Percentiles rank a stretch among this genome's conserved stretches.
Evolutionary conservation across 1,140 invertebrate genomes (phyloP).

Genomic region (Caenorhabditis tropicalis): DNA sequence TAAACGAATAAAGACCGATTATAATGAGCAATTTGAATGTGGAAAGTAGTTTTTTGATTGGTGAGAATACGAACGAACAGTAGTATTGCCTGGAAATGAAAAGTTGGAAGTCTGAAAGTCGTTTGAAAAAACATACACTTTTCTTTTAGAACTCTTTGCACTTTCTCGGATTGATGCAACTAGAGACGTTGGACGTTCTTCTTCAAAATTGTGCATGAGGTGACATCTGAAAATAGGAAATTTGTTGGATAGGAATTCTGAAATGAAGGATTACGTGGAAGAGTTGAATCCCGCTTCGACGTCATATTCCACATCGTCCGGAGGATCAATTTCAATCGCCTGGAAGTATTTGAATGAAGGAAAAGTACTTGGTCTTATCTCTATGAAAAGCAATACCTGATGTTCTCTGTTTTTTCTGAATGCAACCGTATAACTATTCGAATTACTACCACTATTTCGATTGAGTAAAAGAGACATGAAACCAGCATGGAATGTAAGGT

Average conservation of each 20-base stretch:
- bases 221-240: conserved; percentile 12
- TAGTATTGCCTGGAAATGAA: not conserved
- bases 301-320: conserved; percentile 33
- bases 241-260: not conserved
- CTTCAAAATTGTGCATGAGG: conserved; percentile 30
- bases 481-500: conserved; percentile 12
- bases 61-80: not conserved
- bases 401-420: conserved; percentile 1
- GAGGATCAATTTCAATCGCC: conserved; percentile 35
- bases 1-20: conserved; percentile 34
- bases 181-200: conserved; percentile 20
- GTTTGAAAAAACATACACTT: conserved; percentile 12
- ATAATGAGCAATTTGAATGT: conserved; percentile 33
- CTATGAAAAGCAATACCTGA: not conserved
- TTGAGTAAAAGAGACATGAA: conserved; percentile 16
- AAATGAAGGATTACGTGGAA: not conserved
- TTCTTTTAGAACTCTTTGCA: conserved; percentile 5
- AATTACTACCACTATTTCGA: not conserved
- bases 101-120: not conserved
- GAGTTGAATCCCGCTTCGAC: conserved; percentile 11
- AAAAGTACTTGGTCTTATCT: not conserved
- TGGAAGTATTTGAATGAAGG: not conserved
- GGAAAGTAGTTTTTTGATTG: conserved; percentile 12
- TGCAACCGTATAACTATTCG: conserved; percentile 1
- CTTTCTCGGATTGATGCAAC: conserved; percentile 16